Evolutionary conservation across 2,888 invertebrate species (phyloP), one percentile per base, ranked within the genome.

Genomic region (Stomorhina lunata): DNA sequence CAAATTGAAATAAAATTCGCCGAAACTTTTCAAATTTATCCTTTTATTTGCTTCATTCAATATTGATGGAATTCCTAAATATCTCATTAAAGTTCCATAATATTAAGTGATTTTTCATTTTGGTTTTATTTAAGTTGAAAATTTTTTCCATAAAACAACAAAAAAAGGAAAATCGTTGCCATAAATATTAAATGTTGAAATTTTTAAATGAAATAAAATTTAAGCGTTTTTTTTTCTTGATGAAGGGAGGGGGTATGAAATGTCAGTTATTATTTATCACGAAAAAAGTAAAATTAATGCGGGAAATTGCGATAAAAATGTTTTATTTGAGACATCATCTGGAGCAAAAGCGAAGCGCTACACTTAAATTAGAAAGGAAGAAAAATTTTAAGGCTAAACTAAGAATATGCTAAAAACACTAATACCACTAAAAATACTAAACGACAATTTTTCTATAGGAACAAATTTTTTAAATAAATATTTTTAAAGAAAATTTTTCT

Each of bases 221-320:
- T 29, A 50, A 53, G 9, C 20, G n/a, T 59, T 61, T 63, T 50
- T 22, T 27, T 53, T 53, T 53, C 7, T 27, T 53, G 6, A 15
- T 25, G 12, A 27, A 3, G 27, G n/a, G n/a, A n/a, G n/a, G n/a
- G n/a, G 22, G 9, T 32, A 32, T 17, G 9, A 63, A 63, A 12
- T 20, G 63, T 29, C 45, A 20, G 63, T 20, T 37, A n/a, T n/a
- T n/a, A n/a, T 34, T n/a, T 40, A 29, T 27, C 27, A 9, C 17
- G 27, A 50, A 50, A 34, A 1, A 25, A 37, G 37, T 2, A 17
- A 25, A 32, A 59, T 5, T 65, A 73, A 63, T 73, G 32, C 43
- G 32, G 43, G 65, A 55, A 75, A 48, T 66, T 75, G 57, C 66
- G 75, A 75, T 75, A 75, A 75, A 75, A 75, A 75, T 65, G 57